Base-by-base conservation (phyloP, 2,797 vertebrate genomes). In the Megalops cyprinoides region DNA sequence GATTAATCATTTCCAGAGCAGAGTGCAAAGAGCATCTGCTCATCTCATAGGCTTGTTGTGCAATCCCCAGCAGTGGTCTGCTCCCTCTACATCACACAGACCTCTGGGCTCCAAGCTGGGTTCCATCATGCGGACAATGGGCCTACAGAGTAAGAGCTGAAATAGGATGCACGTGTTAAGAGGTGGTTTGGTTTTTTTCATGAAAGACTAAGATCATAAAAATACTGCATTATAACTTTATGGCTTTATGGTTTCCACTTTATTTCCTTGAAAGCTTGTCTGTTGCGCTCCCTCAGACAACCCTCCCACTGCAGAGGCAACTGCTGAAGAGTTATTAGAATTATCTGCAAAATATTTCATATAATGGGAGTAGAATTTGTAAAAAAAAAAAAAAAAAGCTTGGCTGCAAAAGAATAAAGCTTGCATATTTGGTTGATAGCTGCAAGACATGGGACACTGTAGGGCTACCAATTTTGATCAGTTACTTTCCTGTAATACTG, bases 111-210 rank as follows among this genome's bases (percentile, higher is more conserved):
- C 44, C 25, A 37, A 34, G 39, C 58, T 44, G 58, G 15, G 12
- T 34, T 78, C 58, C 56, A 23, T 39, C 4, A 60, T 1, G 15
- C 62, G 31, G 25, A 34, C 23, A 44, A 23, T 58, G 6, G 23
- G 20, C 9, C 37, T 46, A 34, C n/a, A 51, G 23, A 37, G 49
- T 2, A 25, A 60, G 58, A 60, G 31, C 51, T 60, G 28, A 80
- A 83, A 77, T 7, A 46, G 56, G 58, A 58, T 49, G 37, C 81
- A 76, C 48, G 42, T 78, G 79, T 76, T 65, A 51, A 71, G 42
- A 49, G 37, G n/a, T 44, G 76, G 62, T 55, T 34, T 20, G 14
- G 51, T 34, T 44, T 53, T 51, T 46, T 10, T 23, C 7, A 49
- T 56, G 44, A 25, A 74, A 62, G 69, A 18, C 15, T 42, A 46